Evolutionary conservation across 1,140 invertebrate species (phyloP).

Genomic region (Vollenhovia emeryi): DNA sequence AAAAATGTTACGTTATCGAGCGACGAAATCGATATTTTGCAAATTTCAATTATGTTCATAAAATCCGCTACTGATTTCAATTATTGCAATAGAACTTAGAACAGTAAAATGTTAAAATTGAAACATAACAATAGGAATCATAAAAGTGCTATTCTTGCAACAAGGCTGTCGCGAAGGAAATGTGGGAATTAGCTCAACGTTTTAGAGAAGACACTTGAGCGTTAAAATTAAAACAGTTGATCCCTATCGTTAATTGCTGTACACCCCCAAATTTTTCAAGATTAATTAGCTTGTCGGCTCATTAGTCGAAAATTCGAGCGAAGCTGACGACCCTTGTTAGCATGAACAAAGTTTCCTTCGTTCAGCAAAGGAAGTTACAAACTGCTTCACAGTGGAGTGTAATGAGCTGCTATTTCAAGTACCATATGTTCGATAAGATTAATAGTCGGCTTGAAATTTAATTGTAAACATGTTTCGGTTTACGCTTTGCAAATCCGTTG

Average conservation of each 20-base stretch:
- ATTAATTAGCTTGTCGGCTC: conserved; percentile 60
- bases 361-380: conserved; percentile 2
- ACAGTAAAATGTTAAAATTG: not conserved
- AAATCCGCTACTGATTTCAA: not conserved
- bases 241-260: not conserved
- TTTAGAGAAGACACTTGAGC: not conserved
- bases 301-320: conserved; percentile 62
- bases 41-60: not conserved
- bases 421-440: not conserved
- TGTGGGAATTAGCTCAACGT: not conserved
- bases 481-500: not conserved
- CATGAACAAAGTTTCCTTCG: conserved; percentile 11
- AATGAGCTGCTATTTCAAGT: not conserved
- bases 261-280: conserved; percentile 45
- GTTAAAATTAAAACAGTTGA: not conserved
- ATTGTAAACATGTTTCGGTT: not conserved
- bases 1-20: not conserved
- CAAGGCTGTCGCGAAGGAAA: not conserved
- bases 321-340: not conserved
- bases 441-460: not conserved
- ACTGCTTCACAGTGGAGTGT: not conserved
- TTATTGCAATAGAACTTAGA: not conserved
- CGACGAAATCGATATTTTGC: not conserved
- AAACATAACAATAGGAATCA: not conserved
- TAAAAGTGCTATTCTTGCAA: not conserved